Conservation (phyloP, 1,140 invertebrate species). For the Macrobrachium nipponense region DNA sequence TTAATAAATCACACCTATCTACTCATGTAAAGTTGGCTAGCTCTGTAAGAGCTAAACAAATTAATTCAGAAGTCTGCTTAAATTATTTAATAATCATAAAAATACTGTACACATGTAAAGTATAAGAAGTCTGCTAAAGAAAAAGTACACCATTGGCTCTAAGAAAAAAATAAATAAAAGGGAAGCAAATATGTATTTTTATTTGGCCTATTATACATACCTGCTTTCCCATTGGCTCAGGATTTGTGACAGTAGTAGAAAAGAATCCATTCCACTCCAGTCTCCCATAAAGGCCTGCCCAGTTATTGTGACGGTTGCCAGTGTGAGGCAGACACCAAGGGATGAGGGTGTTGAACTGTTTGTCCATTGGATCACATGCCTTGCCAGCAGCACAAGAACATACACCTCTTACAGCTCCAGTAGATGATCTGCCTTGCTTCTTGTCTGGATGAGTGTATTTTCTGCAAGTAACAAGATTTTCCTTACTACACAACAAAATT, state of each 20-base stretch:
- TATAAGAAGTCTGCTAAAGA: neutral
- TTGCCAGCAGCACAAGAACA: slow-evolving; percentile 79
- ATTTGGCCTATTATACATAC: slow-evolving; percentile 67
- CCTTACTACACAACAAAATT: too few species aligned
- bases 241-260: slow-evolving; percentile 84
- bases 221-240: slow-evolving; percentile 92
- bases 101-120: too few species aligned
- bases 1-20: too few species aligned
- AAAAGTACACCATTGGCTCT: neutral
- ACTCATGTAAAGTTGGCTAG: too few species aligned
- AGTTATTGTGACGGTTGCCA: slow-evolving; percentile 86
- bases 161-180: too few species aligned
- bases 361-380: slow-evolving; percentile 79
- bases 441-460: slow-evolving; percentile 80
- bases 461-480: slow-evolving; percentile 16
- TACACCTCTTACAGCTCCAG: slow-evolving; percentile 79
- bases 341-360: slow-evolving; percentile 87
- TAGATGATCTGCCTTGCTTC: slow-evolving; percentile 75
- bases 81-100: too few species aligned
- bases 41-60: too few species aligned
- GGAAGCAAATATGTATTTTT: neutral
- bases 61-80: too few species aligned
- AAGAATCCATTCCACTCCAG: slow-evolving; percentile 89
- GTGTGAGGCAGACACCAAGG: slow-evolving; percentile 94
- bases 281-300: slow-evolving; percentile 82